phyloP scores from a whole-genome alignment of 2,113 vertebrate genomes.

The Copsychus sechellarum region DNA sequence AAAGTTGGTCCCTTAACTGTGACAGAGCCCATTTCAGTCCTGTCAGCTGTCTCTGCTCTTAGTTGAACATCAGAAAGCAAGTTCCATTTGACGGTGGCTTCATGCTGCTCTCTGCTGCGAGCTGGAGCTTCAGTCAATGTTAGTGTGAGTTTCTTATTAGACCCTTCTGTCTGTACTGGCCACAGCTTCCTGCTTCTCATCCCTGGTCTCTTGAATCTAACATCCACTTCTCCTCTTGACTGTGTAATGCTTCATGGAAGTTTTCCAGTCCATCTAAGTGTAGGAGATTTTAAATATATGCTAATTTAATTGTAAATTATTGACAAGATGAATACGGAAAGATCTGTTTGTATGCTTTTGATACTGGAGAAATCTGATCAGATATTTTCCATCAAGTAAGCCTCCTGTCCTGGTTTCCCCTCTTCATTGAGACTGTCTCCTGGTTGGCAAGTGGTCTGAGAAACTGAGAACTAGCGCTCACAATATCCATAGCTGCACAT shows the following conservation, averaged over 20 bases:
- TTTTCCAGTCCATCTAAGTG: neutral
- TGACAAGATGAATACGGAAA: conserved; percentile 36
- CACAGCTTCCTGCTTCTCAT: neutral
- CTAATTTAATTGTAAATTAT: conserved; percentile 57
- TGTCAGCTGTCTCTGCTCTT: conserved; percentile 5
- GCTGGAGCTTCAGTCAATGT: neutral
- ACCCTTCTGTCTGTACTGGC: neutral
- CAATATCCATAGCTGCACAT: neutral
- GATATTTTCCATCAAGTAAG: conserved; percentile 27
- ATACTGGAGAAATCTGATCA: conserved; percentile 50
- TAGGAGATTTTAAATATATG: conserved; percentile 9
- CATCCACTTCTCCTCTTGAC: neutral
- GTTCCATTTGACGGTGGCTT: neutral
- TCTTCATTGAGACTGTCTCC: neutral
- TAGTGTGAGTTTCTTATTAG: neutral
- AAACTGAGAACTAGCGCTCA: neutral
- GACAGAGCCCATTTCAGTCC: neutral
- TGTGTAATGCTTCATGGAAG: neutral
- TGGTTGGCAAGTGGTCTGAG: conserved; percentile 11
- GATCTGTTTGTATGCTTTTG: conserved; percentile 9
- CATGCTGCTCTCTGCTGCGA: neutral
- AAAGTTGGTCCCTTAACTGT: conserved; percentile 8
- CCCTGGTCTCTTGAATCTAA: neutral
- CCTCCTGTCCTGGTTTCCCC: neutral
- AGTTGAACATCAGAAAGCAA: neutral